Evolutionary conservation across 1,140 invertebrate species (phyloP), one percentile per base, ranked within the genome.

Genomic region (Bemisia tabaci): DNA sequence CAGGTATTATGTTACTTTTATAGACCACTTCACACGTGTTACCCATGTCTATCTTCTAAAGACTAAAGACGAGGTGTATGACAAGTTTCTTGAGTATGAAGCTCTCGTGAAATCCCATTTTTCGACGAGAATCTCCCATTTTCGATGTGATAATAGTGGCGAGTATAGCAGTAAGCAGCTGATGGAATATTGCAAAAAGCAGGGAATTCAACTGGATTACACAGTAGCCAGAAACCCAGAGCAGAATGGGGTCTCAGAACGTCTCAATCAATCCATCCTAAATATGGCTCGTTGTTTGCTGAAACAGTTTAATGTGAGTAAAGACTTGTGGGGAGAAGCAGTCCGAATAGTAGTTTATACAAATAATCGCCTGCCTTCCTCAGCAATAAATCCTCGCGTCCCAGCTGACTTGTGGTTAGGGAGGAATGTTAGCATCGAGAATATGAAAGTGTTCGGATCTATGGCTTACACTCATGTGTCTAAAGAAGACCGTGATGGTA

Each of bases 161-260:
- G 68, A n/a, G n/a, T n/a, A n/a, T 59, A 33, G 66, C 1, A 64
- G 67, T 59, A 33, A 60, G 12, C 21, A 60, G 17, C 22, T 72
- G 11, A 39, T 24, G 21, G n/a, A n/a, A n/a, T n/a, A 65, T 26
- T 68, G 69, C 62, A 59, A 22, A 39, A 74, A 78, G 63, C 73
- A 75, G n/a, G 73, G 73, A 22, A 72, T 75, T 22, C 60, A 69
- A 21, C 65, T 71, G 61, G 65, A 73, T 24, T 63, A 25, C n/a
- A 75, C 72, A 2, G 70, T 72, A 26, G 67, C 73, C 1, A 75
- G 77, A 65, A 74, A 69, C 9, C 76, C 75, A 11, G 66, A 79
- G 68, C 72, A 74, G 64, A 78, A 78, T 70, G 76, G 76, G 17
- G 66, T 75, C 1, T 68, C 71, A 21, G 81, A 81, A 69, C 66